Base-by-base conservation (phyloP, 2,797 vertebrate genomes). In the Pteronotus mesoamericanus region DNA sequence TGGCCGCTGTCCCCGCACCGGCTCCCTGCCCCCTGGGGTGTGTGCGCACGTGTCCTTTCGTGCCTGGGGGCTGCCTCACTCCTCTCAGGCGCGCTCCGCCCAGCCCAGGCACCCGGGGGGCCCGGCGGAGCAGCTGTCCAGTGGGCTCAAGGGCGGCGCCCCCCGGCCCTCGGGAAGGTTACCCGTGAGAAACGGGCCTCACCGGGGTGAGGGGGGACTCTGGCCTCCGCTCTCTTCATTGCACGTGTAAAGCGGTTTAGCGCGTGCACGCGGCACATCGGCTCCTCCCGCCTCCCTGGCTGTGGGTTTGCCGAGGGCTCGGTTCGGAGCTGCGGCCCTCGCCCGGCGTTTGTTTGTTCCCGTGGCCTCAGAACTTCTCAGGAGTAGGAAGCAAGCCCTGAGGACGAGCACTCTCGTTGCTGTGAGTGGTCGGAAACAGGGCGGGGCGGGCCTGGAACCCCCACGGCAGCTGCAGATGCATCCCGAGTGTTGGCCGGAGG, bases 41-140 rank as follows among this genome's bases (percentile, higher is more conserved):
- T 32, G 10, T 18, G 3, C 4, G 11, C 19, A 12, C 7, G 14
- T 8, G 12, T 9, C 10, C 34, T 59, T 68, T 32, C 1, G 7
- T 57, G 32, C 46, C 59, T n/a, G 10, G 32, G n/a, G 44, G 46
- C 69, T 3, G 0, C 18, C 29, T 26, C 18, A 1, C 8, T 9
- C 10, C 6, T 9, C 5, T 1, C 12, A 7, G n/a, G 16, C 0
- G 5, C 72, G n/a, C 10, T 39, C 24, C 3, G 1, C 0, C n/a
- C n/a, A 19, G 66, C 24, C 5, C 79, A 2, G 10, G 64, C 5
- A 4, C 7, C 6, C 0, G 5, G 0, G 22, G 5, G 19, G 42
- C 34, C 10, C 48, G 19, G 3, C 75, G 1, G 3, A 51, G 19
- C n/a, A n/a, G 32, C 34, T 29, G 21, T 12, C 22, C 0, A 0